Percentiles rank a stretch among this genome's conserved stretches.
Conservation (phyloP, 92 coral and sea anemone genomes). For the Porites rus region DNA sequence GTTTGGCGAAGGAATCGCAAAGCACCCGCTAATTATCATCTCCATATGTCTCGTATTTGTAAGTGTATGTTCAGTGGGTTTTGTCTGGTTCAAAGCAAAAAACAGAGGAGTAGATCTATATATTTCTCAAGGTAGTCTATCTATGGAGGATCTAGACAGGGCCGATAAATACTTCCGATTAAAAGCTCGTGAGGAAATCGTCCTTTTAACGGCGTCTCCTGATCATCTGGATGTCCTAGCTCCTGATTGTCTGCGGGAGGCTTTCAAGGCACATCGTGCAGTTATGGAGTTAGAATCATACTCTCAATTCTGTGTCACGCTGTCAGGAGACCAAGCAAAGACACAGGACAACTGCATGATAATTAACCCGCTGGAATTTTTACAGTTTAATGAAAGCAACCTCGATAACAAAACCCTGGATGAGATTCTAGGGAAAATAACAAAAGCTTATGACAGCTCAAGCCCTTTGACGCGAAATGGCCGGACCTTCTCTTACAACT, state of each 20-base stretch:
- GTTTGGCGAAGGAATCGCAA: slow-evolving; percentile 57
- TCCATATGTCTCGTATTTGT: slow-evolving; percentile 47
- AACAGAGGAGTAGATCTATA: slow-evolving; percentile 81
- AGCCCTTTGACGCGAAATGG: slow-evolving; percentile 68
- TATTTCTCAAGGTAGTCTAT: slow-evolving; percentile 82
- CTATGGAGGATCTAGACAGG: slow-evolving; percentile 69
- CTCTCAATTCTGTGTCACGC: slow-evolving; percentile 65
- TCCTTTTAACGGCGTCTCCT: slow-evolving; percentile 60
- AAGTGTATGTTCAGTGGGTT: slow-evolving; percentile 77
- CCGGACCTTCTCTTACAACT: slow-evolving; percentile 60
- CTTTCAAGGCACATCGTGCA: slow-evolving; percentile 55
- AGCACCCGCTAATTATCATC: slow-evolving; percentile 60
- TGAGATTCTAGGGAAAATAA: slow-evolving; percentile 51
- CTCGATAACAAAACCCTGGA: slow-evolving; percentile 11
- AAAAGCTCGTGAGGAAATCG: slow-evolving; percentile 63
- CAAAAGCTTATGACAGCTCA: slow-evolving; percentile 38
- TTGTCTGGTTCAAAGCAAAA: slow-evolving; percentile 72
- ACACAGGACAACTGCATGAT: slow-evolving; percentile 46
- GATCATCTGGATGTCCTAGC: slow-evolving; percentile 41
- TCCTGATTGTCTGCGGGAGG: slow-evolving; percentile 53
- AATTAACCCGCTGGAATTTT: slow-evolving; percentile 66
- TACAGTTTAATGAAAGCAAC: slow-evolving; percentile 58
- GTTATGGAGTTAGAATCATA: slow-evolving; percentile 51
- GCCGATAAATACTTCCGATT: slow-evolving; percentile 74
- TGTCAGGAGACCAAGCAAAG: slow-evolving; percentile 23